Conservation (phyloP, 1,140 invertebrate genomes). For the Hyles vespertilio region DNA sequence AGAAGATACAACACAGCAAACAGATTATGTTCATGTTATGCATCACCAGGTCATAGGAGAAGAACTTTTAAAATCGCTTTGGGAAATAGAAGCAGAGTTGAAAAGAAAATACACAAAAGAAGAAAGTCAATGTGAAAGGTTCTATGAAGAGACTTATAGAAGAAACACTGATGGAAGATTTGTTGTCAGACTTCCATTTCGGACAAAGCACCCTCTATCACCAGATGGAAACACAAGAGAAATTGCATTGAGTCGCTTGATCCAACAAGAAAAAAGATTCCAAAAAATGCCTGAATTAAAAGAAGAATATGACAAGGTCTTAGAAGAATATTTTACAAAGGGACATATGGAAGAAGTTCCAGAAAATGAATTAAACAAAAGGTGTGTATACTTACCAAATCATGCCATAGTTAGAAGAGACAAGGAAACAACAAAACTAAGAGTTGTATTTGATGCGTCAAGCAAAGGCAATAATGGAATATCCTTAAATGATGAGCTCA, state of each 20-base stretch:
- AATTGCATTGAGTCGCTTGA: conserved; percentile 25
- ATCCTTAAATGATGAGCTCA: conserved; percentile 58
- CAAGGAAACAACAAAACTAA: conserved; percentile 37
- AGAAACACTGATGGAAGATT: conserved; percentile 22
- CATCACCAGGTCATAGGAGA: conserved; percentile 25
- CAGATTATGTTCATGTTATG: conserved; percentile 15
- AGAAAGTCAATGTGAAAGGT: conserved; percentile 29
- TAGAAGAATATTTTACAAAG: conserved; percentile 46
- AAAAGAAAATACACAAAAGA: conserved; percentile 24
- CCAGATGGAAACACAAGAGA: conserved; percentile 24
- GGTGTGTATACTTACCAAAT: conserved; percentile 37
- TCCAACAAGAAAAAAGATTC: conserved; percentile 35
- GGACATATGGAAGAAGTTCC: conserved; percentile 39
- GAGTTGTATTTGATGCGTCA: conserved; percentile 52
- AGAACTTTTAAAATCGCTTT: conserved; percentile 22
- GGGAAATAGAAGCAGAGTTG: conserved; percentile 25
- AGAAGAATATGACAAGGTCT: conserved; percentile 37
- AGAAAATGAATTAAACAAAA: conserved; percentile 20
- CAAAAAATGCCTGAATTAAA: conserved; percentile 26
- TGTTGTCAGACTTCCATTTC: conserved; percentile 27
- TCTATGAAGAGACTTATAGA: conserved; percentile 22
- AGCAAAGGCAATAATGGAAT: conserved; percentile 37
- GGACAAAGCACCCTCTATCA: conserved; percentile 10
- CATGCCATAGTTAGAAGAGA: conserved; percentile 38
- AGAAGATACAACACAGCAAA: conserved; percentile 5